phyloP scores from a whole-genome alignment of 2,797 vertebrate genomes.

The Bufotes viridis region DNA sequence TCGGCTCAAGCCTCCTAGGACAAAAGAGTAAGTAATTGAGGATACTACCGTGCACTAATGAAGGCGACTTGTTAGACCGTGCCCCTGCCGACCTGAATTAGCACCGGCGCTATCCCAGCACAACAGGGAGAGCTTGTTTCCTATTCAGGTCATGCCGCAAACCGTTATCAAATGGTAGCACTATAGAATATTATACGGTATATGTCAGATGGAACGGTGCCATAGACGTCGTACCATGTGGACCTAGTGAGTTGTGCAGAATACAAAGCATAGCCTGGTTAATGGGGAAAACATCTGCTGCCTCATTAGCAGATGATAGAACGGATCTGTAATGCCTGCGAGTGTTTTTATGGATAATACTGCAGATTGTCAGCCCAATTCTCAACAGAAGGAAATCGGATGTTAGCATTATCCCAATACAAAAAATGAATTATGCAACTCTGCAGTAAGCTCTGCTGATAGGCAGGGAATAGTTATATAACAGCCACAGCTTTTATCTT shows the following conservation, averaged over 20 bases:
- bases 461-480: background rate
- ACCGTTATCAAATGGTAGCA: conserved; percentile 29
- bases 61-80: conserved; percentile 12
- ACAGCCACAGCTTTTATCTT: background rate
- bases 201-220: conserved; percentile 24
- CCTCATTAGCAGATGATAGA: conserved; percentile 40
- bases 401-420: background rate
- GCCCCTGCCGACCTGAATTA: conserved; percentile 45
- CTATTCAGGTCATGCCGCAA: conserved; percentile 22
- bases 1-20: conserved; percentile 19
- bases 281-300: conserved; percentile 47
- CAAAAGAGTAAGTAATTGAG: conserved; percentile 39
- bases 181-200: conserved; percentile 29
- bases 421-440: conserved; percentile 25
- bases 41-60: conserved; percentile 31
- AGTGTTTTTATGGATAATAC: conserved; percentile 36
- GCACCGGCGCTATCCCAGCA: background rate
- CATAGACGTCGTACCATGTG: background rate
- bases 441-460: background rate
- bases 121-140: conserved; percentile 16
- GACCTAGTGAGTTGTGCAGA: conserved; percentile 1
- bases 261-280: background rate
- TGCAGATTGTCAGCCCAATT: conserved; percentile 26
- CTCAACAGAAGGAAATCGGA: background rate
- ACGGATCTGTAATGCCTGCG: conserved; percentile 9